Evolutionary conservation across 2,888 invertebrate species (phyloP), one percentile per base, ranked within the genome.

Genomic region (Nesidiocoris tenuis): DNA sequence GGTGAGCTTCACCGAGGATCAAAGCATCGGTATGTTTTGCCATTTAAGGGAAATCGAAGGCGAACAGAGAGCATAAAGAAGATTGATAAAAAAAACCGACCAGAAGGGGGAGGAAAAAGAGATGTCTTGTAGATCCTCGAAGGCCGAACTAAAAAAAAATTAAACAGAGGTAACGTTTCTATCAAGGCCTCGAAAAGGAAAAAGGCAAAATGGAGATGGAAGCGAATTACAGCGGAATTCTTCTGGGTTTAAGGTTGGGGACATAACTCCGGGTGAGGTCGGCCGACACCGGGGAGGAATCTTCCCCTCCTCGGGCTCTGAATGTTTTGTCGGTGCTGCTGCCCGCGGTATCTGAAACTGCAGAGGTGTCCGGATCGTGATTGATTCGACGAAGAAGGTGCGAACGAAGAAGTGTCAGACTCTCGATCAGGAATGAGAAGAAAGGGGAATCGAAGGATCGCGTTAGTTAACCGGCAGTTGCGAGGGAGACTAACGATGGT

Each of bases 111-210:
- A 57, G 22, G 19, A 70, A 59, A 22, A 25, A 59, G 25, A 70
- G 24, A 25, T n/a, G 59, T n/a, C n/a, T n/a, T 18, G 19, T 5
- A n/a, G n/a, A n/a, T 18, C 17, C 19, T 5, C 5, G 19, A 59
- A 59, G 19, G 59, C 17, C 17, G 59, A 19, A 5, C 17, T 1
- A 21, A 23, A 21, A 59, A 59, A 25, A 70, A 16, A 5, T 18
- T n/a, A 70, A 59, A 70, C 57, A 70, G 70, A 56, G 70, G 70
- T 70, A 70, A 70, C 70, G 70, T 70, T 70, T 70, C 70, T 70
- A 70, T 70, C 70, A 70, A 56, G 19, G 59, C 23, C 61, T 70
- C 39, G 23, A n/a, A 70, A 59, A 57, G 61, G 19, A 22, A 70
- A 39, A 39, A 39, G 39, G 39, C 39, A 39, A 39, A 39, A 39